phyloP scores from a whole-genome alignment of 2,797 vertebrate genomes.

The Myotis myotis region DNA sequence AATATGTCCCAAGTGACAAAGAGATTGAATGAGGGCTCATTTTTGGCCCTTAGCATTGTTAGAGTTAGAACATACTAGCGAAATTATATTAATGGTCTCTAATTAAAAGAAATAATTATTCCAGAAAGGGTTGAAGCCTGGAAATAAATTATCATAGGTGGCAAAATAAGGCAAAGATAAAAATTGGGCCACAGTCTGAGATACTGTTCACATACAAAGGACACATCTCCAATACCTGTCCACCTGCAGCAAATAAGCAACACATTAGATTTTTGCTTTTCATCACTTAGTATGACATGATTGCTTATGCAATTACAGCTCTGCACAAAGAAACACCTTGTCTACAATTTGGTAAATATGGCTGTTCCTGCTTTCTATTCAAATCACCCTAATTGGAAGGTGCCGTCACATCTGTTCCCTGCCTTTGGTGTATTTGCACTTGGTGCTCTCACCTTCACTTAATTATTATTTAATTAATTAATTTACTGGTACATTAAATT shows the following conservation, averaged over 20 bases:
- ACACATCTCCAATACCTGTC: background rate
- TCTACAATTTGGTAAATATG: background rate
- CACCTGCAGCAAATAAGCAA: background rate
- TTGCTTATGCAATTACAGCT: background rate
- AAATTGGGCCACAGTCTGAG: background rate
- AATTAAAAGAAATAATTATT: slow-evolving; percentile 56
- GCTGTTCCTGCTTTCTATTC: background rate
- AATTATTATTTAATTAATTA: background rate
- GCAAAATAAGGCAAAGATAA: background rate
- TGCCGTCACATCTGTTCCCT: background rate
- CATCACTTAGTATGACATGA: background rate
- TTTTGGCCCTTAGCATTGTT: background rate
- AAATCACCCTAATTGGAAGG: background rate
- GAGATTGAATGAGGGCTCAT: background rate
- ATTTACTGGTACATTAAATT: background rate
- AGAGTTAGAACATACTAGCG: slow-evolving; percentile 6
- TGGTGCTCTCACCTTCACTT: background rate
- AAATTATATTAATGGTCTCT: slow-evolving; percentile 51
- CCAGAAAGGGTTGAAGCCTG: background rate
- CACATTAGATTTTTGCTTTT: background rate
- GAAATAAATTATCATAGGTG: background rate
- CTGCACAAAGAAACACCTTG: background rate
- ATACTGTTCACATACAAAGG: background rate
- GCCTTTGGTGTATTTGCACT: background rate
- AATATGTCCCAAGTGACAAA: background rate